Evolutionary conservation across 2,888 invertebrate genomes (phyloP).

Genomic region (Xiphydria camelus): DNA sequence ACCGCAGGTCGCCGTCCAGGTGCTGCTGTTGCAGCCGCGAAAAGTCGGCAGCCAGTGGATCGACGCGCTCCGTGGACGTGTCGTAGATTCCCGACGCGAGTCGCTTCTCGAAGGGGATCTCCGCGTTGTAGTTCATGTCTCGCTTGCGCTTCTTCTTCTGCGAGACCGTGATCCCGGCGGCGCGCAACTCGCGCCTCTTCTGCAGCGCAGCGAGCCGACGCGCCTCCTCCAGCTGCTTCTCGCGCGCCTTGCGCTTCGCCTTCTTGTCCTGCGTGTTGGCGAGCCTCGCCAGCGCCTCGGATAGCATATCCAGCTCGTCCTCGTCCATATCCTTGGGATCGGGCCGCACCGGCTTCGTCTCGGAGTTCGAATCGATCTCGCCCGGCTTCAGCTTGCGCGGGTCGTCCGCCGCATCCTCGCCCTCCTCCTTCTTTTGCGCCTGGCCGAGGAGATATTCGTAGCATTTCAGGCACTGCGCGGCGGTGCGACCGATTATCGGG

Average conservation of each 20-base stretch:
- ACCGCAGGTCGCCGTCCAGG: conserved; percentile 87
- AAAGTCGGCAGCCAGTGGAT: conserved; percentile 89
- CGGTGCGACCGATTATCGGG: conserved; percentile 97
- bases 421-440: conserved; percentile 95
- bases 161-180: conserved; percentile 84
- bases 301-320: conserved; percentile 99
- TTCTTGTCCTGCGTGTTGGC: conserved; percentile 98
- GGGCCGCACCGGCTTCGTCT: conserved; percentile 98
- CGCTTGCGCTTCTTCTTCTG: conserved; percentile 82
- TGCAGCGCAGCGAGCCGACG: conserved; percentile 93
- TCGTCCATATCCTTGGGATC: conserved; percentile 99
- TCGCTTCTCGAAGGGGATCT: conserved; percentile 96
- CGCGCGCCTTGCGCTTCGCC: conserved; percentile 91
- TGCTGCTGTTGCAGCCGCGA: conserved; percentile 88
- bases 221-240: conserved; percentile 98
- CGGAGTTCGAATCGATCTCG: conserved; percentile 99
- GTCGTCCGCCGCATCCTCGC: conserved; percentile 89
- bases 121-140: conserved; percentile 95
- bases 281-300: conserved; percentile 95
- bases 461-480: conserved; percentile 97
- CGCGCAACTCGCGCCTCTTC: conserved; percentile 95
- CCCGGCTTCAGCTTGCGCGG: conserved; percentile 97
- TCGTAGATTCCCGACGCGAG: conserved; percentile 95
- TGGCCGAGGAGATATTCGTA: conserved; percentile 98
- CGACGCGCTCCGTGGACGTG: conserved; percentile 85